Base-by-base conservation (phyloP, 2,113 vertebrate genomes). In the Pogonocichla stellata region DNA sequence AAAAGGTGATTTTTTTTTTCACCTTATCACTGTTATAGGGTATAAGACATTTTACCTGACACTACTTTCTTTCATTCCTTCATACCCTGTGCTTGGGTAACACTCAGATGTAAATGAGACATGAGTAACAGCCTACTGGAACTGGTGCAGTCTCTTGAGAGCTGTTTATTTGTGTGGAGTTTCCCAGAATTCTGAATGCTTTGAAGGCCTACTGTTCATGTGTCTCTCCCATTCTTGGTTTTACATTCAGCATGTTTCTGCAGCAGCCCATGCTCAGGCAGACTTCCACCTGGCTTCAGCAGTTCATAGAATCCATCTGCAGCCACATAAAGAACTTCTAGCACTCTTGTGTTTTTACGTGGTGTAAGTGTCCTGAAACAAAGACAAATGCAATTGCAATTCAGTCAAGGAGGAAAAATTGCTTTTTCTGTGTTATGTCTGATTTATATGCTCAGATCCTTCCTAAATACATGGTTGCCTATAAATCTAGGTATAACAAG, bases 311-410 rank as follows among this genome's bases (percentile, higher is more conserved):
- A 58, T 60, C 31, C 20, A 57, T 33, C 58, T 82, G 62, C 28
- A 88, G 56, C 10, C 34, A 31, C 33, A 23, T n/a, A 25, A 42
- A 54, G 38, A 90, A 11, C 26, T 79, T 87, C 66, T 42, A 57
- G 25, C 51, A 54, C 13, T 54, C 22, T 33, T 54, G 1, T 51
- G 9, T 36, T 96, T 94, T 82, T 6, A 64, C 12, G 29, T 11
- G 13, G 31, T 81, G 8, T n/a, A 60, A 78, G 58, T 1, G 1
- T 74, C 65, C 38, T 0, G 0, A 72, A 83, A 72, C 19, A 83
- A 73, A 43, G 60, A 58, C 10, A 70, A 74, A 66, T 24, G n/a
- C 14, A 88, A 48, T 36, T 81, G 22, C 20, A 82, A n/a, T 78
- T 45, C 38, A 65, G 4, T 31, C 31, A 73, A 81, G 42, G 28